Base-by-base conservation (phyloP, 2,113 vertebrate genomes). In the Manacus vitellinus region DNA sequence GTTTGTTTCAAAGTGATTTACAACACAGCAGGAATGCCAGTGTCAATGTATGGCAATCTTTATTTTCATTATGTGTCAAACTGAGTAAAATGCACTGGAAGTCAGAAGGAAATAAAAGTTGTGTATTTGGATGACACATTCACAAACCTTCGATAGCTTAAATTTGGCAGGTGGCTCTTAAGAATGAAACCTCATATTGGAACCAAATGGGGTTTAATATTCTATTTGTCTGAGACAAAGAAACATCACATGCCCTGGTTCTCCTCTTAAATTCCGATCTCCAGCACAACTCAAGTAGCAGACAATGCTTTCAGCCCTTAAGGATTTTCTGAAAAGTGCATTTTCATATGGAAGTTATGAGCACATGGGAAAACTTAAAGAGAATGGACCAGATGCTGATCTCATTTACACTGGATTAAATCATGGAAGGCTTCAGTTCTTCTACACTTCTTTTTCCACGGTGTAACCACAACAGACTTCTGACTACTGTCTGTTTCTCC, bases 351-450 rank as follows among this genome's bases (percentile, higher is more conserved):
- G 41, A 49, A 11, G 7, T 62, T 86, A 74, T 52, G 12, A 88
- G 33, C 67, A 92, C 24, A 80, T 41, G 65, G 52, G 52, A 88
- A 93, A 90, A 49, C 47, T 88, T 63, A 77, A 94, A 77, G 37
- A 65, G 94, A 93, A 94, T 6, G 44, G 79, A 86, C 63, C 82
- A 95, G 85, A 81, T 91, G 79, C 24, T 91, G 41, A 90, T 84
- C 63, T 92, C 43, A 86, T 83, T 94, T 90, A 86, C 39, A 78
- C 4, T 44, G 61, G 31, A 74, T 79, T 88, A 94, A 59, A 88
- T 61, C 68, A 77, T 88, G 37, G 93, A 84, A 93, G 73, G 30
- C 20, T 68, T 71, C 61, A 54, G 15, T 81, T 33, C 17, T 84
- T 92, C 84, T 75, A 88, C 88, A 65, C 82, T 86, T 92, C 24